These are phyloP conservation scores for Alca torda DNA, from an alignment of 2,797 vertebrate species.

Conservation along the genomic window DNA sequence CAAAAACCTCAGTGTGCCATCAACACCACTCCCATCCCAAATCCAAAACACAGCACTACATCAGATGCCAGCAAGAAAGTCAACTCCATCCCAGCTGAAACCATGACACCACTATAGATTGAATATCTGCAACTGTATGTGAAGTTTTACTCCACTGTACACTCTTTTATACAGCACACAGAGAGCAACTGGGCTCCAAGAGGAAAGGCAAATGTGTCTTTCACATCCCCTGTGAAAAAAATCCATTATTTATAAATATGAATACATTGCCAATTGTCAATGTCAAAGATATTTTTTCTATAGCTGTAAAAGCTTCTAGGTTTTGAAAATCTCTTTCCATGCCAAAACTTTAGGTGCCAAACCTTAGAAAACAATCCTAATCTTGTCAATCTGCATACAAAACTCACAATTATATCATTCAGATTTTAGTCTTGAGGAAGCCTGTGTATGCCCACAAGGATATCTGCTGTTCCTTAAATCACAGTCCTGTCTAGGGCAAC, in stretches of 20 bases:
- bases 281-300: neutral
- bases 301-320: neutral
- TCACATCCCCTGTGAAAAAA: neutral
- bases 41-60: neutral
- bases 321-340: neutral
- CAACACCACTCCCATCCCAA: neutral
- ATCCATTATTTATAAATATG: neutral
- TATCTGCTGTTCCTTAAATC: neutral
- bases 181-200: neutral
- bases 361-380: neutral
- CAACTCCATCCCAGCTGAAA: neutral
- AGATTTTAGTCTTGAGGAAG: neutral
- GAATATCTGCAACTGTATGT: neutral
- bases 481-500: neutral
- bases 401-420: neutral
- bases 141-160: neutral
- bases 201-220: neutral
- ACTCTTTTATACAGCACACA: neutral
- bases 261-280: neutral
- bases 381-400: neutral
- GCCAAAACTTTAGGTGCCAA: neutral
- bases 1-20: neutral
- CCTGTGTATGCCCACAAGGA: neutral
- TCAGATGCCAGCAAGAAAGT: neutral
- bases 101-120: neutral